Base-by-base conservation (phyloP, 2,888 invertebrate species). In the Orthosia cruda region DNA sequence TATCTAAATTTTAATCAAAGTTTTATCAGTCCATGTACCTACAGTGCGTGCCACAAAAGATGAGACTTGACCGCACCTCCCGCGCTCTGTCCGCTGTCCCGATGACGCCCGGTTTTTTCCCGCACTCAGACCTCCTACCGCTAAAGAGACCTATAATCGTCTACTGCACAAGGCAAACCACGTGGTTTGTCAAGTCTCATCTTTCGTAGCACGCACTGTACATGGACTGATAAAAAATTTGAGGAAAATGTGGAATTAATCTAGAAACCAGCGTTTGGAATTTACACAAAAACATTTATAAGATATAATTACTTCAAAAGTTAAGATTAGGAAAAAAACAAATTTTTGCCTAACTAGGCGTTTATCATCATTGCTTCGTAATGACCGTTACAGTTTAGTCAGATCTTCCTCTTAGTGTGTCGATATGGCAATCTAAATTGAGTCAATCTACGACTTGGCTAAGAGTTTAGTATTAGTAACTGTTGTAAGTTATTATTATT, bases 401-500 rank as follows among this genome's bases (percentile, higher is more conserved):
- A 9, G 49, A 32, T 18, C 3, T n/a, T 52, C 18, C 16, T 55
- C 7, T 23, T 49, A 71, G 49, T 18, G 20, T 49, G 47, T 18
- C 32, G 40, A 49, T 40, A 40, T 72, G 16, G 40, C 50, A 16
- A 23, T 71, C 15, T 23, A n/a, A 72, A 59, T 59, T 40, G n/a
- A n/a, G 49, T 49, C 9, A 49, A 40, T 4, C n/a, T 12, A 50
- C n/a, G 16, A 49, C 20, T 16, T 20, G 7, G 32, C 20, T 49
- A n/a, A 4, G 16, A 57, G 23, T 23, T 23, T 4, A 23, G 18
- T 11, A n/a, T 59, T 12, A 52, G 20, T 23, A 1, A 18, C 18
- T 16, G 54, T 55, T 55, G 9, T 32, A 23, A 16, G 32, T 23
- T 40, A 9, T 40, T 40, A 9, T 32, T 32, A 32, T n/a, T 7